These are phyloP conservation scores for Plagiodera versicolora DNA, from an alignment of 2,888 invertebrate species.

Conservation along the genomic window DNA sequence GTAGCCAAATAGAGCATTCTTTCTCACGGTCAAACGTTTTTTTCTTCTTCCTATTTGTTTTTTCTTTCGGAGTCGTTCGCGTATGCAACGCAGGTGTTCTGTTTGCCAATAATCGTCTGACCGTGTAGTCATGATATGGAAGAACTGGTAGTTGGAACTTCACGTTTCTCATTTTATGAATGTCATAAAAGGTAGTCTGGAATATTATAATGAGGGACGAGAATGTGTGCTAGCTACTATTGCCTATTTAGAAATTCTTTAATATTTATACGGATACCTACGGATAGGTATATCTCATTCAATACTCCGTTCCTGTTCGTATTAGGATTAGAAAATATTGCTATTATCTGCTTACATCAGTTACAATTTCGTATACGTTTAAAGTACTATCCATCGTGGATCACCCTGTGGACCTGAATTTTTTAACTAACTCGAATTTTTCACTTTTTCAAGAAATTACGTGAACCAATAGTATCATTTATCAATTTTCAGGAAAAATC, in stretches of 20 bases:
- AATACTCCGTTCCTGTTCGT: not conserved
- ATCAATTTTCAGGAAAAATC: no score
- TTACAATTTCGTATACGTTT: no score
- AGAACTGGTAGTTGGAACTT: slow-evolving; percentile 32
- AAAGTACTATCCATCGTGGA: no score
- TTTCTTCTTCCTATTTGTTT: not conserved
- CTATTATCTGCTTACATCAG: no score
- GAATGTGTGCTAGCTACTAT: not conserved
- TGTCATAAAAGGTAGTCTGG: slow-evolving; percentile 26
- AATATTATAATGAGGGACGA: slow-evolving; percentile 22
- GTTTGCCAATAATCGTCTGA: slow-evolving; percentile 30
- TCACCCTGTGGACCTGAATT: no score
- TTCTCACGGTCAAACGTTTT: slow-evolving; percentile 31
- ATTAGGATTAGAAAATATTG: not conserved
- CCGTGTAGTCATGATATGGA: slow-evolving; percentile 30
- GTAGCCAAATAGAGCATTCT: slow-evolving; percentile 24
- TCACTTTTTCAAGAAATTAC: no score
- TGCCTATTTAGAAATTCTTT: not conserved
- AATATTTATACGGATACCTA: not conserved
- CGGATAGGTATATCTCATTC: not conserved
- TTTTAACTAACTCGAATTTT: no score
- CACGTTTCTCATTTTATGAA: slow-evolving; percentile 28
- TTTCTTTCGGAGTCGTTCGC: slow-evolving; percentile 7
- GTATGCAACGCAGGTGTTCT: slow-evolving; percentile 41
- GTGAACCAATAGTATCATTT: no score